phyloP scores from a whole-genome alignment of 2,113 vertebrate species.

The Tyto alba region DNA sequence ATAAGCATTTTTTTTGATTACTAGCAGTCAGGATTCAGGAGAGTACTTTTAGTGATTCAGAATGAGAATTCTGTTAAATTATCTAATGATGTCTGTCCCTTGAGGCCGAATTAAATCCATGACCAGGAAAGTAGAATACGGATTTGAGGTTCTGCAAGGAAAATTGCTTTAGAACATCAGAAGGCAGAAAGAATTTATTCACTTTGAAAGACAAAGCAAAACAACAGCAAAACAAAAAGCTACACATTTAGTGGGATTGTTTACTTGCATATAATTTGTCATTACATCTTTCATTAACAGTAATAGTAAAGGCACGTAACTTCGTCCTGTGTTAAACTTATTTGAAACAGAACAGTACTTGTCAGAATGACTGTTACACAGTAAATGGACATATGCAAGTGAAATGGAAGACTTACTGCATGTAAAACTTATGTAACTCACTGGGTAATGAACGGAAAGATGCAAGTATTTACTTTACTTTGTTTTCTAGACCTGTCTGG shows the following conservation, averaged over 20 bases:
- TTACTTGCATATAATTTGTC: background rate
- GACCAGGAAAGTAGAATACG: background rate
- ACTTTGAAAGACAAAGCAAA: constrained; percentile 5
- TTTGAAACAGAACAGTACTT: background rate
- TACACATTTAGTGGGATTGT: background rate
- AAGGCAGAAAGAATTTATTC: background rate
- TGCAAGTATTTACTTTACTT: background rate
- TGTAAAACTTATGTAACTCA: background rate
- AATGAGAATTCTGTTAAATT: background rate
- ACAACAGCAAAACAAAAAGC: background rate
- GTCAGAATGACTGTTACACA: background rate
- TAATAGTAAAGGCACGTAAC: background rate
- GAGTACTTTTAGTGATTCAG: background rate
- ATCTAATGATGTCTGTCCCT: background rate
- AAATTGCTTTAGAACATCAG: background rate
- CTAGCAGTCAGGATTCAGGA: background rate
- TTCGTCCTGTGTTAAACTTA: background rate
- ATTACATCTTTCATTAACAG: background rate
- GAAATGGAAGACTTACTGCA: background rate
- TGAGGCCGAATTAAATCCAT: background rate
- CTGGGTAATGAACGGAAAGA: background rate
- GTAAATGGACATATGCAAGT: background rate
- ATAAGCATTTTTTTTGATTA: background rate
- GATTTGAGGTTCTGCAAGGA: background rate
- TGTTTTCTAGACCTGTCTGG: background rate